Evolutionary conservation across 2,888 invertebrate genomes (phyloP).

Genomic region (Pseudeuparius sepicola): DNA sequence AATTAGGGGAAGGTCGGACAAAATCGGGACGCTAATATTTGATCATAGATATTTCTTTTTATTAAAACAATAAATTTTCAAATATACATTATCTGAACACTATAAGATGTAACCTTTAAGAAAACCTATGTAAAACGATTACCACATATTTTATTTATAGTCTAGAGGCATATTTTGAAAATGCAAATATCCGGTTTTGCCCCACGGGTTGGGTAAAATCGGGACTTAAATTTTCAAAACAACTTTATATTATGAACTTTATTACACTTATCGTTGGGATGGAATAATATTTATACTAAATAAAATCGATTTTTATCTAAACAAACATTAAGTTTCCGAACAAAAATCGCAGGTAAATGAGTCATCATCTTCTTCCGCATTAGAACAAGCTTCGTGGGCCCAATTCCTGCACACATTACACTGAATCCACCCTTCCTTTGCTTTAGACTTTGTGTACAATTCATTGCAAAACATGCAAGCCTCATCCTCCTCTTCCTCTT

Average conservation of each 20-base stretch:
- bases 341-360: slow-evolving; percentile 2
- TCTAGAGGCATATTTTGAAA: no score
- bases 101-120: no score
- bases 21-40: no score
- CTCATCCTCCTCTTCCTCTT: neutral
- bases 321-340: neutral
- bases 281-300: no score
- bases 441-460: neutral
- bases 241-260: no score
- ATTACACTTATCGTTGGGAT: no score
- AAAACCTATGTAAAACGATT: neutral
- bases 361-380: neutral
- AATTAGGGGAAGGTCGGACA: slow-evolving; percentile 3
- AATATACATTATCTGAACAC: no score
- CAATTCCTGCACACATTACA: neutral
- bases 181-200: neutral
- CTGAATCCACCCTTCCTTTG: slow-evolving; percentile 9
- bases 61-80: no score
- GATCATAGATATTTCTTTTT: no score
- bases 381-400: slow-evolving; percentile 1
- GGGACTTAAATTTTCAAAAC: no score
- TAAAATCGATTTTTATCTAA: neutral
- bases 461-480: neutral
- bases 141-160: neutral
- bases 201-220: neutral